A percentile compares a stretch with the other conserved stretches of the same genome.
These are phyloP conservation scores for Galeruca laticollis DNA, from an alignment of 2,888 invertebrate genomes.

Conservation along the genomic window DNA sequence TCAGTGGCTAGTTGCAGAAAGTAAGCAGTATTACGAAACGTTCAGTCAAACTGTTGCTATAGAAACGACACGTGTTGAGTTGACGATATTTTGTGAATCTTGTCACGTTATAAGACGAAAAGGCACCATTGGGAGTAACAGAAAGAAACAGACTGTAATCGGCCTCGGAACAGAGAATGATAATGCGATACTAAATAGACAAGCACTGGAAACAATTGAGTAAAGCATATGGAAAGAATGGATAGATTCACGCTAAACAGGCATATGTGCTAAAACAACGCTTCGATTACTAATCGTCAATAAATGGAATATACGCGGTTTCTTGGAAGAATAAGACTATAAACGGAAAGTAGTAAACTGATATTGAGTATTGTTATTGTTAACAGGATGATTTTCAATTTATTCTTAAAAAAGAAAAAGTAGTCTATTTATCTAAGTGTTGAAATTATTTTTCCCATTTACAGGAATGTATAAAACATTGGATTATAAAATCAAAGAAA, in stretches of 20 bases:
- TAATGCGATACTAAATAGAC: constrained; percentile 56
- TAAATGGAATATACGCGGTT: not conserved
- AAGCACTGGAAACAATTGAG: constrained; percentile 52
- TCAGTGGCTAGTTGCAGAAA: constrained; percentile 59
- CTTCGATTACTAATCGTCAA: constrained; percentile 34
- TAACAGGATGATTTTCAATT: too few relatives aligned
- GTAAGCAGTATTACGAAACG: constrained; percentile 61
- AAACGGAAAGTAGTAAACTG: not conserved
- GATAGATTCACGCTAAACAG: constrained; percentile 38
- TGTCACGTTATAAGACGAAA: constrained; percentile 68
- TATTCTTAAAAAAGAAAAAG: too few relatives aligned
- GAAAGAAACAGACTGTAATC: constrained; percentile 51
- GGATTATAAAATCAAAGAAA: too few relatives aligned
- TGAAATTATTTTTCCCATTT: too few relatives aligned
- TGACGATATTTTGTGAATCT: constrained; percentile 67
- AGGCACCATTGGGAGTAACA: constrained; percentile 64
- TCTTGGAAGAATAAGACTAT: not conserved
- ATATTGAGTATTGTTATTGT: not conserved
- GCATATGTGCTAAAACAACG: constrained; percentile 43
- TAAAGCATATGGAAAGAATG: constrained; percentile 42
- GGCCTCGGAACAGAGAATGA: constrained; percentile 55
- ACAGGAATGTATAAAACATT: too few relatives aligned
- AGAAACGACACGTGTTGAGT: constrained; percentile 68
- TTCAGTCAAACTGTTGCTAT: constrained; percentile 66
- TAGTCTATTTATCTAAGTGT: too few relatives aligned